Percentiles rank a stretch among this genome's conserved stretches.
Conservation (phyloP, 2,113 vertebrate genomes). For the Toxotes jaculatrix region DNA sequence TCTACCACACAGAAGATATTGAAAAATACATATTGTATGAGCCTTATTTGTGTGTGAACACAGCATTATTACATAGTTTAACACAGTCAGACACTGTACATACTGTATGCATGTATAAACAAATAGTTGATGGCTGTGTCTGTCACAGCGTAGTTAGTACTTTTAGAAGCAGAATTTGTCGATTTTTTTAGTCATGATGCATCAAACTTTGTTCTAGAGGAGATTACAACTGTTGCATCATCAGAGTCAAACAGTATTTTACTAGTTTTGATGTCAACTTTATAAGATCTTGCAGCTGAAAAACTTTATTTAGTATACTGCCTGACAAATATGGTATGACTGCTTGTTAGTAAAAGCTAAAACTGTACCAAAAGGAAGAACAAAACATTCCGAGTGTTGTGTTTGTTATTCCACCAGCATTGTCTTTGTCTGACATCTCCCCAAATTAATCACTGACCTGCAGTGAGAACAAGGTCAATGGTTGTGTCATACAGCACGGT, state of each 20-base stretch:
- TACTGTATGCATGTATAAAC: background rate
- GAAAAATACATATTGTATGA: slow-evolving; percentile 33
- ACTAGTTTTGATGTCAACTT: background rate
- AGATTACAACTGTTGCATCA: background rate
- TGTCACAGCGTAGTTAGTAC: background rate
- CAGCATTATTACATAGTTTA: background rate
- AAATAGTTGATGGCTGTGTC: background rate
- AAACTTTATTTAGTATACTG: background rate
- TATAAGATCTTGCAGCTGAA: background rate
- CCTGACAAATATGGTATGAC: background rate
- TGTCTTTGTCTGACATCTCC: background rate
- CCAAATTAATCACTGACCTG: background rate
- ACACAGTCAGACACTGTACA: background rate
- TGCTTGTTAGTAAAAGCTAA: background rate
- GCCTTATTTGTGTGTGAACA: slow-evolving; percentile 3
- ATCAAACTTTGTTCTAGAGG: background rate
- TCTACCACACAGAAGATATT: slow-evolving; percentile 1
- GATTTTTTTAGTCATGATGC: background rate
- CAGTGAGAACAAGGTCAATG: background rate
- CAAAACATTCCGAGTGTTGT: background rate
- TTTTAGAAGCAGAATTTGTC: background rate
- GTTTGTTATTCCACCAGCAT: background rate
- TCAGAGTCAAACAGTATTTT: background rate
- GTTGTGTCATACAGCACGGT: too few relatives aligned
- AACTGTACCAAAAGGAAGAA: background rate